Base-by-base conservation (phyloP, 2,888 invertebrate species). In the Gymnoscelis rufifasciata region DNA sequence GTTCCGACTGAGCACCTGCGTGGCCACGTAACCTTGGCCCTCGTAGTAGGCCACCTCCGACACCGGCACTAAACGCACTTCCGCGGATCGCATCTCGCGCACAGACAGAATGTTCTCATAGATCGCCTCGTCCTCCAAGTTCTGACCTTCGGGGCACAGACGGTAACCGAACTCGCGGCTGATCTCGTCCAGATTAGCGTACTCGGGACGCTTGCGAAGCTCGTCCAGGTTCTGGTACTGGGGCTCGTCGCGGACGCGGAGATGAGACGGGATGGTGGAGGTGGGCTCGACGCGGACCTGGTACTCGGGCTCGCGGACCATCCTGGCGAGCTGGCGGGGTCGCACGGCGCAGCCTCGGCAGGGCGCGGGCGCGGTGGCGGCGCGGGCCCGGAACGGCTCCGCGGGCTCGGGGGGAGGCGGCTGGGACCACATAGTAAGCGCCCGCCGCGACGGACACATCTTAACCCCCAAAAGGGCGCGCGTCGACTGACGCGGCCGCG, bases 381-480 rank as follows among this genome's bases (percentile, higher is more conserved):
- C 77, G 60, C 81, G 82, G 59, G 74, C 77, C 52, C 76, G 74
- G 71, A 78, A 71, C 57, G 64, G 47, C 62, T 77, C 74, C 63
- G 66, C 71, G 51, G 76, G 71, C 52, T 73, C 83, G 69, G 84
- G 84, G 68, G 78, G 83, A 71, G 86, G 82, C 74, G 81, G 84
- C 64, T 83, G 83, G 78, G 83, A 86, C 88, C 89, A 89, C 88
- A 88, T 88, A 68, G 82, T 78, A 78, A 81, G 79, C 79, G 88
- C 80, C 77, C 80, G 83, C 74, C 83, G 83, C 77, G 71, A 75
- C 78, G 81, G 87, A 84, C 88, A 88, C 88, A 88, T 88, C 82
- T 88, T 88, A 84, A 83, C 86, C 87, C 88, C 88, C 83, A 87
- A 84, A 86, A 87, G 86, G 87, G 86, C 86, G 86, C 86, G 81